Percentiles rank a stretch among this genome's conserved stretches.
Conservation (phyloP, 2,888 invertebrate genomes). For the Troides oblongomaculatus region DNA sequence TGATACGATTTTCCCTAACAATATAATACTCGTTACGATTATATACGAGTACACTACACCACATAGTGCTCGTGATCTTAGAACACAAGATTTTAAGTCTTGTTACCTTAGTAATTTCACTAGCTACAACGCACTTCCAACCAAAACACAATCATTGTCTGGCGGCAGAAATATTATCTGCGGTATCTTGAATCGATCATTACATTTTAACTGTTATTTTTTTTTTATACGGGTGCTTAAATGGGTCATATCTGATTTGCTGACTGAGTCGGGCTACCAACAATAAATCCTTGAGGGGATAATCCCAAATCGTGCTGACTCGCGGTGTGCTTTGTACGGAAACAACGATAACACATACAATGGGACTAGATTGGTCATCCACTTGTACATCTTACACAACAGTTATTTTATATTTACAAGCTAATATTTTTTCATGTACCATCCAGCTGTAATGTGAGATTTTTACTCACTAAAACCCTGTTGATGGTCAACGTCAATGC, state of each 20-base stretch:
- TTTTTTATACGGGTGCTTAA: not conserved
- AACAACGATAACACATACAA: slow-evolving; percentile 22
- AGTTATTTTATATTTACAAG: not conserved
- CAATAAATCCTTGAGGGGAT: slow-evolving; percentile 44
- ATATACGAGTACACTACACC: too few relatives aligned
- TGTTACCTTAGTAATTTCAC: too few relatives aligned
- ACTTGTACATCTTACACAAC: not conserved
- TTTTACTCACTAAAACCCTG: too few relatives aligned
- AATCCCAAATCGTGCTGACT: slow-evolving; percentile 41
- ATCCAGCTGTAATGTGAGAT: too few relatives aligned
- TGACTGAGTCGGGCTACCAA: slow-evolving; percentile 33
- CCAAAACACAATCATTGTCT: too few relatives aligned
- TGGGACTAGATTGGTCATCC: slow-evolving; percentile 3
- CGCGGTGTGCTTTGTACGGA: slow-evolving; percentile 28
- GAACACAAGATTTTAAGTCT: too few relatives aligned
- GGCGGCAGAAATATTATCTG: too few relatives aligned
- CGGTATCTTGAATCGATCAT: not conserved
- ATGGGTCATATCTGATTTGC: not conserved
- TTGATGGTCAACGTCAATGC: too few relatives aligned
- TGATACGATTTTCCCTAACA: too few relatives aligned
- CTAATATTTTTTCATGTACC: not conserved
- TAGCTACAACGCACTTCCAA: too few relatives aligned
- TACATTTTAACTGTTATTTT: not conserved
- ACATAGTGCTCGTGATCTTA: too few relatives aligned
- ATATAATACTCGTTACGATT: too few relatives aligned